Evolutionary conservation across 2,888 invertebrate species (phyloP).

Genomic region (Doris montereyensis): DNA sequence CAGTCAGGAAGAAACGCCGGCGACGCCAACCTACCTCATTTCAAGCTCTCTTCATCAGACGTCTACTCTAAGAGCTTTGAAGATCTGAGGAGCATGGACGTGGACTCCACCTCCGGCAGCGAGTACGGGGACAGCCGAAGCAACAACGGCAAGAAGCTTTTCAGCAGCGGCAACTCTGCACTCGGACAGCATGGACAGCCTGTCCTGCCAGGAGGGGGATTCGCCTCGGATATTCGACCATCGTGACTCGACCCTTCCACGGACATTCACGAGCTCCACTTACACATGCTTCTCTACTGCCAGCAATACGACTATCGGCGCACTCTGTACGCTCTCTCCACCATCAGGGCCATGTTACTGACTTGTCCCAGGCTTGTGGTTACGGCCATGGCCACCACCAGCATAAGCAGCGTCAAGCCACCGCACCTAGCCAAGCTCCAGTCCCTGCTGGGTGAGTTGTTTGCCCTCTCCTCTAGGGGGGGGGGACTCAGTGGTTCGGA

Average conservation of each 20-base stretch:
- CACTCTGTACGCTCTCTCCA: slow-evolving; percentile 82
- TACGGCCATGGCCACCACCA: slow-evolving; percentile 84
- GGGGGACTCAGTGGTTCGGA: no score
- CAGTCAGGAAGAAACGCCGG: neutral
- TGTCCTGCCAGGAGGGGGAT: slow-evolving; percentile 35
- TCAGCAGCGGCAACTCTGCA: no score
- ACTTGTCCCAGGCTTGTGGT: slow-evolving; percentile 83
- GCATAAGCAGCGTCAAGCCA: slow-evolving; percentile 75
- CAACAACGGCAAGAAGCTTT: no score
- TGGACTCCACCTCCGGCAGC: slow-evolving; percentile 62
- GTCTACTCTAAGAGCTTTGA: slow-evolving; percentile 36
- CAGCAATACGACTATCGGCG: slow-evolving; percentile 85
- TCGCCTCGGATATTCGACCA: neutral
- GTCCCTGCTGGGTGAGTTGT: slow-evolving; percentile 75
- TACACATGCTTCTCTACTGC: slow-evolving; percentile 86
- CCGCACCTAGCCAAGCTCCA: slow-evolving; percentile 75
- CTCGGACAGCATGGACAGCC: slow-evolving; percentile 46
- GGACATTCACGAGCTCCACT: slow-evolving; percentile 83
- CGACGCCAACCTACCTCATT: slow-evolving; percentile 17
- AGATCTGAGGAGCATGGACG: slow-evolving; percentile 49
- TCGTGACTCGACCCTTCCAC: slow-evolving; percentile 57
- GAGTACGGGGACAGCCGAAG: slow-evolving; percentile 50
- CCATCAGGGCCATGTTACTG: slow-evolving; percentile 81
- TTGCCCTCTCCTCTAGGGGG: no score
- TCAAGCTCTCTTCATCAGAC: no score